Base-by-base conservation (phyloP, 2,113 vertebrate genomes). In the Ascaphus truei region DNA sequence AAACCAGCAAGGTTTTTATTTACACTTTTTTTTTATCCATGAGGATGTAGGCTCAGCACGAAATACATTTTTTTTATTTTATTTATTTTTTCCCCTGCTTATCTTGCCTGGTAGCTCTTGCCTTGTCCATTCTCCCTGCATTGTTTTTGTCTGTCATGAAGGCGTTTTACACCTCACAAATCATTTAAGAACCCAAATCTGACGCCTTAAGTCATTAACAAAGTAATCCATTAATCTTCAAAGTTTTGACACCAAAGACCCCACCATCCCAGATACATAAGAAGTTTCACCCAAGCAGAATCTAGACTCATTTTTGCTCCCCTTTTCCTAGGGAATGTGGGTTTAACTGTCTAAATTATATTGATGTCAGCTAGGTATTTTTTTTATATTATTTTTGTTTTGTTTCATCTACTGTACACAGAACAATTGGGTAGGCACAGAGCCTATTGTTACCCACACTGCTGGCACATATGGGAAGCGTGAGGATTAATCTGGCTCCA, bases 111-210 rank as follows among this genome's bases (percentile, higher is more conserved):
- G 75, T 27, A 61, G 78, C 77, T 76, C 39, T 78, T 72, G 57
- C 82, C 91, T 91, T 89, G 89, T 91, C 89, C 90, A 85, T 89
- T 87, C 91, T 86, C 90, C 80, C 85, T 79, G 87, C 92, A 93
- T 95, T 95, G 94, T 95, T 93, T 90, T 85, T 88, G 88, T 88
- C 90, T 93, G 93, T 93, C 93, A 93, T 85, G 90, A 92, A 90
- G 91, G 91, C 88, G 90, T 90, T 91, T 90, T 88, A 85, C 86
- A 86, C 86, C 85, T 86, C 86, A 90, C 92, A 93, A 92, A 93
- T 93, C 91, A 93, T 84, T 80, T 87, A 86, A 91, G 90, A 86
- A 89, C 90, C 90, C 88, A 89, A 78, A 84, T 86, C 79, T 86
- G 88, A 93, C 88, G 88, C 90, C 88, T 86, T 76, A 80, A 91